Evolutionary conservation across 2,888 invertebrate species (phyloP).

Genomic region (Habrosyne pyritoides): DNA sequence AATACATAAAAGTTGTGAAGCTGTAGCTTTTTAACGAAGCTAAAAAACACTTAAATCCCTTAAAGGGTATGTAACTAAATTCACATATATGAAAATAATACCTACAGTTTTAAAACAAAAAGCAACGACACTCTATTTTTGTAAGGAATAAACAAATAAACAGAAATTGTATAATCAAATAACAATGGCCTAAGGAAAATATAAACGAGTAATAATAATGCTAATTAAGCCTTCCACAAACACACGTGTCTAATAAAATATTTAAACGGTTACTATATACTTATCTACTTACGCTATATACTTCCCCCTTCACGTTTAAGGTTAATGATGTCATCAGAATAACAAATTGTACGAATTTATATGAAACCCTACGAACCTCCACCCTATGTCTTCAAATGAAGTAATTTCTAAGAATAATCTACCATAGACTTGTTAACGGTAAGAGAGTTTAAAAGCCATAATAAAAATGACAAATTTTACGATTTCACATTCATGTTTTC

Average conservation of each 20-base stretch:
- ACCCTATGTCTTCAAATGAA: slow-evolving; percentile 68
- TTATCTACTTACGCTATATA: slow-evolving; percentile 21
- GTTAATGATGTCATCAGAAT: slow-evolving; percentile 65
- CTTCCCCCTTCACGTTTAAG: slow-evolving; percentile 51
- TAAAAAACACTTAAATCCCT: no score
- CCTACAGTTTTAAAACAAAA: no score
- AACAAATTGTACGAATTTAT: slow-evolving; percentile 69
- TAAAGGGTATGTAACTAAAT: no score
- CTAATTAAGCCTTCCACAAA: background rate
- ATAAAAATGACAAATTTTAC: no score
- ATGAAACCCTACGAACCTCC: slow-evolving; percentile 58
- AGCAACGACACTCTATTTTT: no score
- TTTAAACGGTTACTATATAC: slow-evolving; percentile 12
- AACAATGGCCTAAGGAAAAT: background rate
- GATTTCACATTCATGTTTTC: no score
- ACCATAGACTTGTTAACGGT: slow-evolving; percentile 29
- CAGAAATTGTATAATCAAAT: background rate
- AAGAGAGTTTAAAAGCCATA: slow-evolving; percentile 17
- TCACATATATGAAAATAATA: no score
- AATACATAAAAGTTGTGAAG: no score
- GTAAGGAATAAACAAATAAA: background rate
- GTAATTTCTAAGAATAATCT: slow-evolving; percentile 69
- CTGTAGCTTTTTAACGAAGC: no score
- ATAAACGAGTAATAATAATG: background rate
- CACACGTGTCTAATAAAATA: background rate